Percentiles rank a stretch among this genome's conserved stretches.
phyloP scores from a whole-genome alignment of 1,140 invertebrate genomes.

The Drosophila repleta region DNA sequence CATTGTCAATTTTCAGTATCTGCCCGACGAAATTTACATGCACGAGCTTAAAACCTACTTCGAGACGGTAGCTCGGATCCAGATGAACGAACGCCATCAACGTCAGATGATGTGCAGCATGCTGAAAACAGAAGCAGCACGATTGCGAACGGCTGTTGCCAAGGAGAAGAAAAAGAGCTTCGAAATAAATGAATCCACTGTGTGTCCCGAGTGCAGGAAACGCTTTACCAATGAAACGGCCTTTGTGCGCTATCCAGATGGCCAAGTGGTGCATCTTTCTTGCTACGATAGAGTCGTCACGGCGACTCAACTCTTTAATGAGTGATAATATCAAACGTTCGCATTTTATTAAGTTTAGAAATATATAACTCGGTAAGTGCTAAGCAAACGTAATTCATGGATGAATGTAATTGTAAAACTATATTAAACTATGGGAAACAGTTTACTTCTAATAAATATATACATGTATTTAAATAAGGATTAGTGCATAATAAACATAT shows the following conservation, averaged over 20 bases:
- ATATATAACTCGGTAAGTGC: background rate
- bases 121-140: constrained; percentile 92
- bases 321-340: constrained; percentile 31
- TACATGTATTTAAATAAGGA: too few relatives aligned
- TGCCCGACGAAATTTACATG: constrained; percentile 91
- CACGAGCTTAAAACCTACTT: constrained; percentile 90
- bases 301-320: constrained; percentile 26
- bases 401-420: background rate
- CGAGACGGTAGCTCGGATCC: constrained; percentile 90
- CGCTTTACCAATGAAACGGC: constrained; percentile 95
- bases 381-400: background rate
- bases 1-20: constrained; percentile 75
- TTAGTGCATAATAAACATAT: constrained; percentile 39
- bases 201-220: constrained; percentile 96
- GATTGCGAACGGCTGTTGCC: constrained; percentile 92
- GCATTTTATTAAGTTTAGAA: background rate
- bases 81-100: constrained; percentile 88
- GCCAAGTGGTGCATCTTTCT: constrained; percentile 95
- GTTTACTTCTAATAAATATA: background rate
- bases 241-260: constrained; percentile 95
- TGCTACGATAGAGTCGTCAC: constrained; percentile 85
- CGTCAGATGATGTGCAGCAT: constrained; percentile 92
- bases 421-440: background rate
- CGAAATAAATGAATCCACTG: constrained; percentile 92
- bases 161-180: constrained; percentile 92